A percentile compares a stretch with the other conserved stretches of the same genome.
phyloP scores from a whole-genome alignment of 2,113 vertebrate genomes.

The Microcebus lehilahytsara region DNA sequence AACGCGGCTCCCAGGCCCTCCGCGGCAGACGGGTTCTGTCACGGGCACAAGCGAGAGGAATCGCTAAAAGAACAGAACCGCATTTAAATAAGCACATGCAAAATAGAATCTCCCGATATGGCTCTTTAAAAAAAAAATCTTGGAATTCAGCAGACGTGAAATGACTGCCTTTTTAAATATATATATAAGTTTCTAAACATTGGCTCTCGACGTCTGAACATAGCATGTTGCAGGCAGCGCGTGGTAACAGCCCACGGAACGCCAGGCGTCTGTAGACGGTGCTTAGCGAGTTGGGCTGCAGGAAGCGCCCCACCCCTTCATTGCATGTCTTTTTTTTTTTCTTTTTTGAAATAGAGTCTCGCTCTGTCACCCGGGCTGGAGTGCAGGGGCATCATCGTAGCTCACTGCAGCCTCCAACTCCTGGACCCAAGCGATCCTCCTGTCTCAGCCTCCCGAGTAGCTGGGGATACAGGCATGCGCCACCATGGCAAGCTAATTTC shows the following conservation, averaged over 20 bases:
- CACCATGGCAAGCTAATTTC: too few species aligned
- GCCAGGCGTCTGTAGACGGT: fast-evolving
- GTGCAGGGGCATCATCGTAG: too few species aligned
- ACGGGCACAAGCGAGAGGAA: fast-evolving
- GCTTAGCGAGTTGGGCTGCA: fast-evolving
- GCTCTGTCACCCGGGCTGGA: not conserved
- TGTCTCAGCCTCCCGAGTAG: too few species aligned
- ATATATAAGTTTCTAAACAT: not conserved
- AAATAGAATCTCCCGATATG: fast-evolving
- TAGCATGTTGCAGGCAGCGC: fast-evolving
- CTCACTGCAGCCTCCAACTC: too few species aligned
- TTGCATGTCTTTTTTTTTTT: not conserved
- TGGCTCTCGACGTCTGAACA: fast-evolving
- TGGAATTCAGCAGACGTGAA: not conserved
- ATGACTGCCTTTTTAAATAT: not conserved
- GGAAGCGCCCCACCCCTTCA: fast-evolving
- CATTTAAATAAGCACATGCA: not conserved
- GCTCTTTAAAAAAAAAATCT: too few species aligned
- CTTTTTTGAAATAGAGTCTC: not conserved
- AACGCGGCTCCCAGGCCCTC: not conserved
- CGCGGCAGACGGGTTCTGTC: not conserved
- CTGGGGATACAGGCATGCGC: too few species aligned
- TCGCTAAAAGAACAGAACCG: not conserved
- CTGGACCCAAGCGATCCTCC: too few species aligned
- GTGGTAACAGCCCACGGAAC: fast-evolving